Evolutionary conservation across 2,888 invertebrate genomes (phyloP), one percentile per base, ranked within the genome.

Genomic region (Lasiommata megera): DNA sequence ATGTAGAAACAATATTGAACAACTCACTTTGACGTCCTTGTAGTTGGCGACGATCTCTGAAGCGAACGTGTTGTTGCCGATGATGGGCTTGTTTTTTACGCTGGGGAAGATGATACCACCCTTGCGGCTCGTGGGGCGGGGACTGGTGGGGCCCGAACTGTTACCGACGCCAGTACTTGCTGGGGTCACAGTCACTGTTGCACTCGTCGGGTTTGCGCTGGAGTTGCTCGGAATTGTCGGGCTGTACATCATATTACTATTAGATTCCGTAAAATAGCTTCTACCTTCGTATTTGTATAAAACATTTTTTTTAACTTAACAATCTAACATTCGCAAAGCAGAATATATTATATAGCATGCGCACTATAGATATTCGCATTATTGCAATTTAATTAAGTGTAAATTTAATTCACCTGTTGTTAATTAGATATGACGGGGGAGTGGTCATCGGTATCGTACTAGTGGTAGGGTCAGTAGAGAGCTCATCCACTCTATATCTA

Each of bases 61-160:
- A 46, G 95, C 93, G 80, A 96, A 96, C 48, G 96, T 96, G 66
- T 95, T 95, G 88, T 96, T 96, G 56, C 95, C 94, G 61, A 95
- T 93, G 65, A 95, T 94, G 17, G 97, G 97, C 71, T 97, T 97
- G 82, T 97, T 97, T 86, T 97, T 97, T 52, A 97, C 95, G 78
- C 96, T 96, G 8, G 97, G 97, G 86, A 97, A 97, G 80, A 97
- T 97, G 70, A 97, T 94, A 59, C 96, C 96, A 37, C 96, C 95
- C 83, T 96, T 96, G 64, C 96, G 92, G 59, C 76, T 81, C 65
- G 79, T 66, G 58, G 84, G 80, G 52, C 93, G 92, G 38, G 92
- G 83, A 47, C 84, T 84, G n/a, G 87, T 80, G 64, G 67, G 65
- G 56, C 70, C 73, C 28, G 57, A 52, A 53, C 54, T 59, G 55